A percentile compares a stretch with the other conserved stretches of the same genome.
Evolutionary conservation across 2,888 invertebrate species (phyloP).

Genomic region (Drosophila paranaensis): DNA sequence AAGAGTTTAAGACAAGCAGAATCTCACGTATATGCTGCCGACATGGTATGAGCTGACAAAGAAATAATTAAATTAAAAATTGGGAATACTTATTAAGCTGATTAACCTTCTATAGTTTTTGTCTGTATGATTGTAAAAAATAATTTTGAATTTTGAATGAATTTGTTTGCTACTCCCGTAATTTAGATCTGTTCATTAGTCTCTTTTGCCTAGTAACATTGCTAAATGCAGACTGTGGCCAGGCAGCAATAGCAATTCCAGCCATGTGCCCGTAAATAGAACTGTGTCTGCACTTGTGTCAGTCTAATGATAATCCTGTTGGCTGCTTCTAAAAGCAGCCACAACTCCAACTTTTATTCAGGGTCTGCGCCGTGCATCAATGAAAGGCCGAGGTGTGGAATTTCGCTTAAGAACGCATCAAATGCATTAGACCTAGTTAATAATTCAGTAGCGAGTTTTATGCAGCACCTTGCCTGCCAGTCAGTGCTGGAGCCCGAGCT

Average conservation of each 20-base stretch:
- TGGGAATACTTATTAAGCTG: background rate
- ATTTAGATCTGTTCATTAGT: too few species aligned
- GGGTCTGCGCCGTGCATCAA: conserved; percentile 50
- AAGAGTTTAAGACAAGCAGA: conserved; percentile 37
- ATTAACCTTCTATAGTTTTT: too few species aligned
- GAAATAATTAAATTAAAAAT: background rate
- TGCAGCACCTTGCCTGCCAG: conserved; percentile 39
- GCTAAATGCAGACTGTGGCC: background rate
- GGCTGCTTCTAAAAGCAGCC: conserved; percentile 57
- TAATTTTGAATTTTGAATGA: too few species aligned
- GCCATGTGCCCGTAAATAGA: background rate
- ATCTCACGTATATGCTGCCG: conserved; percentile 17
- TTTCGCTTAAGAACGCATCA: conserved; percentile 62
- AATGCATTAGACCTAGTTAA: conserved; percentile 73
- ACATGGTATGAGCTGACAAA: background rate
- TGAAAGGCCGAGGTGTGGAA: conserved; percentile 46
- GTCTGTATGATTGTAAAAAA: too few species aligned
- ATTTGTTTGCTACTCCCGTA: too few species aligned
- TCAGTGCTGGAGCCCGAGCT: background rate
- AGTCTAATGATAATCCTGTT: conserved; percentile 15
- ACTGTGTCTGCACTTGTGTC: background rate
- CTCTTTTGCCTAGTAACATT: too few species aligned
- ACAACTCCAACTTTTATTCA: conserved; percentile 44
- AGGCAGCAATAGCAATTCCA: background rate
- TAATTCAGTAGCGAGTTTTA: conserved; percentile 61